Evolutionary conservation across 2,888 invertebrate genomes (phyloP).

Genomic region (Cephus pygmeus): DNA sequence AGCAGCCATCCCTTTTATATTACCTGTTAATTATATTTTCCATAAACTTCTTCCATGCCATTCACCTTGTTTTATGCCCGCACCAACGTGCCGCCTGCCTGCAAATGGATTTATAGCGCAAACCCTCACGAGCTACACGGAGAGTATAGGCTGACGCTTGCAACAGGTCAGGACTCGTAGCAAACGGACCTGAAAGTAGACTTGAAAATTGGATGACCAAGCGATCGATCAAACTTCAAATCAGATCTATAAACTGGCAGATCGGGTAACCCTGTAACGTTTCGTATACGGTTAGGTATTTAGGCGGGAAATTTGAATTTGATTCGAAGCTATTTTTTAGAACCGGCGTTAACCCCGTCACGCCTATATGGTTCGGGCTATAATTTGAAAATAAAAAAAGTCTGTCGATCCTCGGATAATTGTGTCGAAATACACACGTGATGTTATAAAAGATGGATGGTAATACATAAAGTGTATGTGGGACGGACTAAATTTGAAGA

Average conservation of each 20-base stretch:
- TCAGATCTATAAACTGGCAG: neutral
- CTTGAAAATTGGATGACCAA: neutral
- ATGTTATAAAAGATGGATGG: constrained; percentile 4
- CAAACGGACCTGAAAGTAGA: neutral
- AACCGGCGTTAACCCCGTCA: neutral
- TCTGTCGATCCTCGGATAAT: neutral
- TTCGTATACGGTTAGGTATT: neutral
- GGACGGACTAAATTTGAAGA: constrained; percentile 13
- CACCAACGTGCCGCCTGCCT: constrained; percentile 28
- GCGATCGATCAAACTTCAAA: neutral
- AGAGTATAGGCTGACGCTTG: neutral
- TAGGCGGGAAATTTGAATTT: neutral
- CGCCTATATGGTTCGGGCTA: neutral
- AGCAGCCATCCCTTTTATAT: constrained; percentile 33
- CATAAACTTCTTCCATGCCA: constrained; percentile 46
- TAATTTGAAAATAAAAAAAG: neutral
- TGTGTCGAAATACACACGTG: neutral
- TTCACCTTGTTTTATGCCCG: constrained; percentile 46
- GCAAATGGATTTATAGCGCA: constrained; percentile 15
- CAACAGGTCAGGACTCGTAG: neutral
- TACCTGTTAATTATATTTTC: constrained; percentile 56
- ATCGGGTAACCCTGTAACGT: no score
- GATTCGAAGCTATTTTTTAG: neutral
- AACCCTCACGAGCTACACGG: neutral
- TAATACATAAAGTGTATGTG: constrained; percentile 8